These are phyloP conservation scores for Catharus ustulatus DNA, from an alignment of 2,797 vertebrate genomes.

Conservation along the genomic window DNA sequence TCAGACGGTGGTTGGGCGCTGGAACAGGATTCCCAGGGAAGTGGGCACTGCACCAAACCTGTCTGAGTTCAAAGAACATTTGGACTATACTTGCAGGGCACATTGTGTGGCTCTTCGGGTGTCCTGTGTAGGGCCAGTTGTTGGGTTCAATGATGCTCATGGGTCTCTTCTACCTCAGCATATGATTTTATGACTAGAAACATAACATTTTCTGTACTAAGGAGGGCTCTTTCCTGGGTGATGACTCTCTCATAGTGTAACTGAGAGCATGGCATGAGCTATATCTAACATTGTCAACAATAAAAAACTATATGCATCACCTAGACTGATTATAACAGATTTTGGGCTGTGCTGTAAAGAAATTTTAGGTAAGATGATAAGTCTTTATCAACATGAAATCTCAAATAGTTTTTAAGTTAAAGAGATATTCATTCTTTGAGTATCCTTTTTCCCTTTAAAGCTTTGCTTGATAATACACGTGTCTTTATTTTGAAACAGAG, in stretches of 20 bases:
- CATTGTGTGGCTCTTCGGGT: background rate
- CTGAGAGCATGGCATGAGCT: background rate
- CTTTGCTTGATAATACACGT: background rate
- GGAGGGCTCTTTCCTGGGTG: background rate
- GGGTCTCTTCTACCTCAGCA: background rate
- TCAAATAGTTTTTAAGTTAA: background rate
- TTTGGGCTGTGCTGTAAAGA: background rate
- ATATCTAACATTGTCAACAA: background rate
- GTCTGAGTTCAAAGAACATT: background rate
- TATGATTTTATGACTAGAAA: background rate
- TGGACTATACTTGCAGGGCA: background rate
- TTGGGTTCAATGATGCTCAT: background rate
- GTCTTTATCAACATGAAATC: background rate
- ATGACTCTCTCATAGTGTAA: background rate
- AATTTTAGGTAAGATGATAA: background rate
- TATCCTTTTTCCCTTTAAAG: background rate
- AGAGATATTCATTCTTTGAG: background rate
- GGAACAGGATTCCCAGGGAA: background rate
- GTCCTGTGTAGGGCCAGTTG: background rate
- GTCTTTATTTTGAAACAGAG: conserved; percentile 49
- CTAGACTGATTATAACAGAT: background rate
- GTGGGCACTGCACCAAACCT: no score
- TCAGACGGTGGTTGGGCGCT: background rate
- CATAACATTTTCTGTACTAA: background rate
- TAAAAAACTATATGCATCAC: background rate